Evolutionary conservation across 2,113 vertebrate species (phyloP), one percentile per base, ranked within the genome.

Genomic region (Varanus komodoensis): DNA sequence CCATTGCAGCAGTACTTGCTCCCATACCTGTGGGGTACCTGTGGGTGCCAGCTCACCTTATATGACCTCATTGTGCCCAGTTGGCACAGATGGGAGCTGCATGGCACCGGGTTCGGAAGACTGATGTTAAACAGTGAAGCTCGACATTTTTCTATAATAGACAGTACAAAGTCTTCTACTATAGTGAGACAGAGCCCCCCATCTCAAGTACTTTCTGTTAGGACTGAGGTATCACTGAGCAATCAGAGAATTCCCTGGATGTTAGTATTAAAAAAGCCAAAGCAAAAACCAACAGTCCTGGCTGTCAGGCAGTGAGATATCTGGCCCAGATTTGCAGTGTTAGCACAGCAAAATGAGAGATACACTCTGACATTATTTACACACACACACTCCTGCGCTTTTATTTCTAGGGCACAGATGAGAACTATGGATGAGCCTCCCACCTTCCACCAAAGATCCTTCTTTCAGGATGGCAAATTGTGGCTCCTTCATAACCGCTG

Each of bases 231-330:
- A 52, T 61, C n/a, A 3, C 67, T 50, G 71, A 68, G 67, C 71
- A 84, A 85, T 71, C 44, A 50, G 44, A 71, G 44, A 85, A 85
- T 71, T 71, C 67, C 61, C 67, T 85, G 25, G 29, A 84, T 71
- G 23, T n/a, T 85, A 50, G 61, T 64, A 44, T 29, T 27, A 32
- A 71, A 69, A 50, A 9, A 54, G 54, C 54, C 15, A 75, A 82
- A 57, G 52, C 5, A 69, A 83, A 32, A 17, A 21, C 17, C 9
- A 64, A 3, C 4, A 64, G 21, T 21, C 1, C 44, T 71, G 44
- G 29, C 67, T 85, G 44, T 82, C 78, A 32, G 15, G n/a, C 77
- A 57, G 21, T 38, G 78, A 81, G 50, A 38, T 54, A 81, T 50
- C 38, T 54, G 64, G 1, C 68, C 87, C 44, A 69, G 21, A 71